Evolutionary conservation across 2,113 vertebrate species (phyloP), one percentile per base, ranked within the genome.

Genomic region (Lota lota): DNA sequence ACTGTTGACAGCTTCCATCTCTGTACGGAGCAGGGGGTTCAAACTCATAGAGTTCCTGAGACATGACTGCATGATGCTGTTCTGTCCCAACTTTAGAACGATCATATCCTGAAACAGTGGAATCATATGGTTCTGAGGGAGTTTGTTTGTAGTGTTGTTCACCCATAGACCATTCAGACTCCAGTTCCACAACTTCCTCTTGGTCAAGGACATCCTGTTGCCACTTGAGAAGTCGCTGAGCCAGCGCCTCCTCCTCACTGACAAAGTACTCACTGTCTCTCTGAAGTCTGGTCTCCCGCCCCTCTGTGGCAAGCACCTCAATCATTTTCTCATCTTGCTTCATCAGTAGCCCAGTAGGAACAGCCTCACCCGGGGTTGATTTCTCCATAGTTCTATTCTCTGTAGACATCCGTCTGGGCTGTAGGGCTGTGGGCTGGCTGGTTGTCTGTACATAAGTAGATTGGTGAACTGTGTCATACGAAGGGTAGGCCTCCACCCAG

Each of bases 161-260:
- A 59, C 81, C 83, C 63, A 86, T 33, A 59, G 87, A 61, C 90
- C 88, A 92, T 20, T 87, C 87, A 10, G 92, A 84, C 65, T 92
- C 90, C 4, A 89, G 68, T 68, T 92, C 89, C 75, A 83, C 81
- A 58, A 79, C 86, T 79, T 91, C 88, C 53, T 91, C 91, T 65
- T 86, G 91, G 68, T 92, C 88, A 1, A 80, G 77, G 70, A 75
- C 74, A 61, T 92, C 91, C 67, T 90, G 73, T 68, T 92, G 89
- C 91, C 90, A 90, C 79, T 91, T 92, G 16, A 88, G 72, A 18
- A 91, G 87, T 7, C 89, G 88, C 64, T 90, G 89, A 72, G 88
- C 90, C 63, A 88, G 63, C 14, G 91, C 91, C 53, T 88, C 90
- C 53, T 93, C 88, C 70, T 92, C 90, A 66, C 84, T 91, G 12